Evolutionary conservation across 2,888 invertebrate genomes (phyloP).

Genomic region (Mechanitis mazaeus): DNA sequence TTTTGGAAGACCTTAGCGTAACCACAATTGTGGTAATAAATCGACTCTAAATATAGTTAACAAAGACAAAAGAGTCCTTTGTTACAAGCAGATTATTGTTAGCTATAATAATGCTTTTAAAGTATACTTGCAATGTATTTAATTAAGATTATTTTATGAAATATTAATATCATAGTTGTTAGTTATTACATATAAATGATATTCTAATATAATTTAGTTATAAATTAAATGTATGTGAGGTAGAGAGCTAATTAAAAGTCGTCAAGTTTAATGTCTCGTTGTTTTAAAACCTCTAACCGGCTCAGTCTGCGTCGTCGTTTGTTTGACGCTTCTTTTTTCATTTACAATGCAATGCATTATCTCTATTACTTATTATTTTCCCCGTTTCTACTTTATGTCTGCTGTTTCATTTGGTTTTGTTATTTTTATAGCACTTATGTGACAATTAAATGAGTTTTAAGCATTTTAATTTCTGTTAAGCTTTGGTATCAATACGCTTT

Average conservation of each 20-base stretch:
- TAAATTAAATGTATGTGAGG: constrained; percentile 10
- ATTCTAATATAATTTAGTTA: neutral
- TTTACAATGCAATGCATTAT: constrained; percentile 25
- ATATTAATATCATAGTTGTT: no score
- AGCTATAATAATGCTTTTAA: no score
- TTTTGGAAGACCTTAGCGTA: constrained; percentile 6
- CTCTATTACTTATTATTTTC: constrained; percentile 23
- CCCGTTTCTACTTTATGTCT: constrained; percentile 14
- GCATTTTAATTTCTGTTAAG: constrained; percentile 4
- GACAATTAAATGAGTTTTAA: neutral
- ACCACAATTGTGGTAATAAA: constrained; percentile 8
- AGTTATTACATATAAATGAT: neutral
- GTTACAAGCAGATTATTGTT: no score
- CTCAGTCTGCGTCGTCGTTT: constrained; percentile 15
- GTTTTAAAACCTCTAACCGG: constrained; percentile 25
- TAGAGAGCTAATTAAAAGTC: constrained; percentile 26
- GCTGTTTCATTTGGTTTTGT: constrained; percentile 16
- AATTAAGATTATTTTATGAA: no score
- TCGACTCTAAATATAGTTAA: neutral
- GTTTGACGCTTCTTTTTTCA: constrained; percentile 16
- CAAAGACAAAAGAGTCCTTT: neutral
- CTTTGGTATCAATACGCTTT: neutral
- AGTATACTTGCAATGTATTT: no score
- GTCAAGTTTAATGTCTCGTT: constrained; percentile 21
- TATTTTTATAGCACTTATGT: constrained; percentile 4